Conservation (phyloP, 2,797 vertebrate species). For the Smutsia temminckii region DNA sequence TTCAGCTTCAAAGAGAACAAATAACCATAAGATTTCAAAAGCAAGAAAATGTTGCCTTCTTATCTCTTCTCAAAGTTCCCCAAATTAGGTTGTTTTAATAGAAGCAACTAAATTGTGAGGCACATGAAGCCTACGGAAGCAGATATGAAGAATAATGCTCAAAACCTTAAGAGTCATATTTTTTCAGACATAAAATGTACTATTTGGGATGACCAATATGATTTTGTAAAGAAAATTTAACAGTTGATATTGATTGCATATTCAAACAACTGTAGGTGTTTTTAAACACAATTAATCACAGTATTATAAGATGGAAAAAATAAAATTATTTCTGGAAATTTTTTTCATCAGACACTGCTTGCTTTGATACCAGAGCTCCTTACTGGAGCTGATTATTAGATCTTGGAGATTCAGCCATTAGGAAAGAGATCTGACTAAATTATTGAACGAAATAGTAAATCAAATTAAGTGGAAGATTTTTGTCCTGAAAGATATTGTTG, state of each 20-base stretch:
- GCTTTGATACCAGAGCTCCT: slow-evolving; percentile 1
- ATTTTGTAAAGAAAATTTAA: slow-evolving; percentile 6
- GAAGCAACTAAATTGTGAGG: slow-evolving; percentile 13
- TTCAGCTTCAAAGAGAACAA: slow-evolving; percentile 36
- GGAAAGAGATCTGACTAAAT: background rate
- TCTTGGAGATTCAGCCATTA: slow-evolving; percentile 10
- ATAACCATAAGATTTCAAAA: slow-evolving; percentile 28
- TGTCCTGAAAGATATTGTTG: background rate
- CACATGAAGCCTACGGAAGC: background rate
- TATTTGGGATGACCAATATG: background rate
- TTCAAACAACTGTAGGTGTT: background rate
- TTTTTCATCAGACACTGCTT: background rate
- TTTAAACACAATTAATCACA: slow-evolving; percentile 25
- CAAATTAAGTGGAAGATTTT: background rate
- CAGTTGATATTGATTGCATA: background rate
- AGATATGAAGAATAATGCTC: background rate
- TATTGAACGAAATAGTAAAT: background rate
- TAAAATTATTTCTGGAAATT: background rate
- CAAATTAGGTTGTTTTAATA: slow-evolving; percentile 33
- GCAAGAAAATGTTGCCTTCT: background rate
- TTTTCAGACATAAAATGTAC: background rate
- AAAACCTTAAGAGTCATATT: background rate
- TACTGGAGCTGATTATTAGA: background rate
- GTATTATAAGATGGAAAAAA: slow-evolving; percentile 22
- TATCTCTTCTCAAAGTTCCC: background rate